Evolutionary conservation across 2,888 invertebrate genomes (phyloP).

Genomic region (Epistrophella euchroma): DNA sequence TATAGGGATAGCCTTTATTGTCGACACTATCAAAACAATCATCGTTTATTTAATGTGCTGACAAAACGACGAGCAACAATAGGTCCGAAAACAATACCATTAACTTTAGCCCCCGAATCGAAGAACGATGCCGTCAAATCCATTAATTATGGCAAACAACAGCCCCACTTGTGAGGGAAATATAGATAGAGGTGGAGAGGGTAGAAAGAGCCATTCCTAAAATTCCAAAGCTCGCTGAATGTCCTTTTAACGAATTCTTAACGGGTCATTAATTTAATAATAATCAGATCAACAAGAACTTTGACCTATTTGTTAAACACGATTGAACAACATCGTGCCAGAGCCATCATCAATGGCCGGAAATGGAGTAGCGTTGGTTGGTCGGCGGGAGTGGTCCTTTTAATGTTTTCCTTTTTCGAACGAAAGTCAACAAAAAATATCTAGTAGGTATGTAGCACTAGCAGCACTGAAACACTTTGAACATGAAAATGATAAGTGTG

Average conservation of each 20-base stretch:
- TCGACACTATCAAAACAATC: slow-evolving; percentile 38
- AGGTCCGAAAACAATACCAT: slow-evolving; percentile 70
- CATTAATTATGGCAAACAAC: slow-evolving; percentile 68
- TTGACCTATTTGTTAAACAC: slow-evolving; percentile 71
- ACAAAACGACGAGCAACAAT: slow-evolving; percentile 70
- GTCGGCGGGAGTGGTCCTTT: slow-evolving; percentile 32
- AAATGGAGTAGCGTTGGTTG: slow-evolving; percentile 15
- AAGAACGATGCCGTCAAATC: slow-evolving; percentile 53
- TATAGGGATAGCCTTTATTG: slow-evolving; percentile 34
- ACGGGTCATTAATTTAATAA: slow-evolving; percentile 75
- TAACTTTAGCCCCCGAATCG: slow-evolving; percentile 48
- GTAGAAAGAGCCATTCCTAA: slow-evolving; percentile 27
- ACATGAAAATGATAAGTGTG: slow-evolving; percentile 50
- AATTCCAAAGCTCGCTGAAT: slow-evolving; percentile 55
- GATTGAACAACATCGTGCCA: slow-evolving; percentile 48
- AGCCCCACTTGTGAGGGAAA: not conserved
- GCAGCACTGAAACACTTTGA: slow-evolving; percentile 19
- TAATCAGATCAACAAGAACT: slow-evolving; percentile 75
- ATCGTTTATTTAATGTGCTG: slow-evolving; percentile 39
- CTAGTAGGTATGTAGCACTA: no score
- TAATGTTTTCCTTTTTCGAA: slow-evolving; percentile 5
- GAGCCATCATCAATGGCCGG: slow-evolving; percentile 43
- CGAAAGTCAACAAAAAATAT: not conserved
- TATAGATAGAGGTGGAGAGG: not conserved
- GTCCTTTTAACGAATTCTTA: slow-evolving; percentile 74